phyloP scores from a whole-genome alignment of 2,797 vertebrate genomes.

The Chloroceryle inda region DNA sequence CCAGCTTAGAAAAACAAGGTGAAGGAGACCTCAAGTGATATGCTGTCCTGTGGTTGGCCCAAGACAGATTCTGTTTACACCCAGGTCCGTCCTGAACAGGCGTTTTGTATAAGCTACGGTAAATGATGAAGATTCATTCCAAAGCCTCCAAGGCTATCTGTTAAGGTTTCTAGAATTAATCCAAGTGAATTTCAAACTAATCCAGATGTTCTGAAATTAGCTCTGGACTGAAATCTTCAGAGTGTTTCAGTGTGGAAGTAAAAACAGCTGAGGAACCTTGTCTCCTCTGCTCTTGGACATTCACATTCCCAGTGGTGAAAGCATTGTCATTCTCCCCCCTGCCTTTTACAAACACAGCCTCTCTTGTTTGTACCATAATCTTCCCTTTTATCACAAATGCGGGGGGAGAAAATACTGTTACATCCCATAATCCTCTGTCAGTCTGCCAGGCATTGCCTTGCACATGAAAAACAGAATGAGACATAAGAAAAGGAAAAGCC shows the following conservation, averaged over 20 bases:
- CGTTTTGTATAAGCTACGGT: neutral
- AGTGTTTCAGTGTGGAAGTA: neutral
- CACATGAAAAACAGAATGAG: neutral
- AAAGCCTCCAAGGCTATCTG: neutral
- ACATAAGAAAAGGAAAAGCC: neutral
- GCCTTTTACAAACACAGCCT: neutral
- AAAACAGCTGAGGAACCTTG: neutral
- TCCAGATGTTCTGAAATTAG: neutral
- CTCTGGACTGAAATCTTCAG: neutral
- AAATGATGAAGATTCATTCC: accelerated
- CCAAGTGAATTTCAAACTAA: neutral
- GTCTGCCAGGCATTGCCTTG: neutral
- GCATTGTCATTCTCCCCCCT: neutral
- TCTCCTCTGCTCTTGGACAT: neutral
- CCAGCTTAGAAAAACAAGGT: neutral
- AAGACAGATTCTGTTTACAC: neutral
- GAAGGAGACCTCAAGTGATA: neutral
- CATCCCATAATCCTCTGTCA: neutral
- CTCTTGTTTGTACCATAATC: neutral
- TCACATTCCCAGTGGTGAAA: neutral
- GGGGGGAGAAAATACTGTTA: neutral
- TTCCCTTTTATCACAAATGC: neutral
- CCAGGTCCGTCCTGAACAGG: accelerated
- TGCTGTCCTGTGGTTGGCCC: neutral
- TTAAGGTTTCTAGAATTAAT: neutral